phyloP scores from a whole-genome alignment of 2,888 invertebrate species.

The Lordiphosa fenestrarum region DNA sequence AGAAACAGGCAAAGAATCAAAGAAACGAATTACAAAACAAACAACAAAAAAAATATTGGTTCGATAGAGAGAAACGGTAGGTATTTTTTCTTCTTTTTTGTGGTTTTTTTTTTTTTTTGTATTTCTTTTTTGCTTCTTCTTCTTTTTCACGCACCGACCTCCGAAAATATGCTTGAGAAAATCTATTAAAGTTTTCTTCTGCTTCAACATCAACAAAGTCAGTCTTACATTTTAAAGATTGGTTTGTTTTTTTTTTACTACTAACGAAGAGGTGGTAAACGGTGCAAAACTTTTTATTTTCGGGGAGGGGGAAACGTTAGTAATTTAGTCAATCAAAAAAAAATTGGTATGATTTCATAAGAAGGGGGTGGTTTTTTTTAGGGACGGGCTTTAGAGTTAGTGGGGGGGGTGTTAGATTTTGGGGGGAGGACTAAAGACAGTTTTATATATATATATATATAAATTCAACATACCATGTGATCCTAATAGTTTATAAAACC shows the following conservation, averaged over 20 bases:
- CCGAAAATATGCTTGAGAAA: slow-evolving; percentile 80
- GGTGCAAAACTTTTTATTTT: slow-evolving; percentile 69
- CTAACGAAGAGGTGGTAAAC: slow-evolving; percentile 73
- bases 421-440: slow-evolving; percentile 3
- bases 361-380: slow-evolving; percentile 1
- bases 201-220: slow-evolving; percentile 12
- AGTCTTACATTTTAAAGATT: slow-evolving; percentile 9
- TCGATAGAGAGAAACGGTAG: neutral
- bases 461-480: slow-evolving; percentile 89
- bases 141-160: slow-evolving; percentile 75
- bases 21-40: too few relatives aligned
- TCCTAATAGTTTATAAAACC: slow-evolving; percentile 99
- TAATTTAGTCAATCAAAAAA: slow-evolving; percentile 34
- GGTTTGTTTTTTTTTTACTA: slow-evolving; percentile 7
- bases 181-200: slow-evolving; percentile 72
- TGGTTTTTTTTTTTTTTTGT: slow-evolving; percentile 10
- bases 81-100: too few relatives aligned
- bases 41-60: too few relatives aligned
- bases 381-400: slow-evolving; percentile 6
- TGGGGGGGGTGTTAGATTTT: slow-evolving; percentile 17
- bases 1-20: too few relatives aligned
- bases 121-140: slow-evolving; percentile 19
- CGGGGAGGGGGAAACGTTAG: slow-evolving; percentile 28
- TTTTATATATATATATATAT: slow-evolving; percentile 1
- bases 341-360: slow-evolving; percentile 1